Evolutionary conservation across 1,140 invertebrate species (phyloP), one percentile per base, ranked within the genome.

Genomic region (Agrypnia vestita): DNA sequence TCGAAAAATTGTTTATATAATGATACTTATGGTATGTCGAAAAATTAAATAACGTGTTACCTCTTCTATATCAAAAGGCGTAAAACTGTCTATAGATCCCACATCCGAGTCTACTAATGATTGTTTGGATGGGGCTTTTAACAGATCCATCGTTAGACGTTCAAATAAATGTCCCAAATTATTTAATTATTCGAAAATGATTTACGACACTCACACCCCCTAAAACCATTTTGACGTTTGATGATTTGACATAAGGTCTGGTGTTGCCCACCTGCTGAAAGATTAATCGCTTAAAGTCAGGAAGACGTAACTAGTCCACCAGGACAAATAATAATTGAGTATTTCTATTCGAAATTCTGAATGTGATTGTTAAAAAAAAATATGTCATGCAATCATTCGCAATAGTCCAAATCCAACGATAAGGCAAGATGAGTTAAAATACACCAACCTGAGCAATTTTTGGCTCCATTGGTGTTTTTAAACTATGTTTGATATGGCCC

Each of bases 61-160:
- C 88, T 93, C 93, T 85, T 94, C 93, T 59, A 94, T 91, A 85
- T 94, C 92, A 78, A 93, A 87, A 84, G 91, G 92, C 78, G 91
- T 87, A 75, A 93, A 86, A 86, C 92, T 93, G 84, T 92, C 93
- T 55, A 92, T 91, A 78, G 92, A 93, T 80, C 92, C 93, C 56
- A 91, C 88, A 86, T 93, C 92, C 25, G 92, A 93, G 84, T 92
- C 93, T 83, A 93, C 88, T 76, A 91, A 84, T 17, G 91, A 91
- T 81, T 90, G 90, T 80, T 90, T 85, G 17, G 90, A 91, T 1
- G 91, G 90, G 53, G 91, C 89, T 86, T 91, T 91, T 64, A 91
- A 84, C 81, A 89, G 85, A 86, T 91, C 88, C 91, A 91, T 91
- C 53, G 13, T 73, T 10, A 17, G 15, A 61, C 15, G 43, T 15